Percentiles rank a stretch among this genome's conserved stretches.
These are phyloP conservation scores for Dreissena rostriformis DNA, from an alignment of 1,140 invertebrate genomes.

Conservation along the genomic window DNA sequence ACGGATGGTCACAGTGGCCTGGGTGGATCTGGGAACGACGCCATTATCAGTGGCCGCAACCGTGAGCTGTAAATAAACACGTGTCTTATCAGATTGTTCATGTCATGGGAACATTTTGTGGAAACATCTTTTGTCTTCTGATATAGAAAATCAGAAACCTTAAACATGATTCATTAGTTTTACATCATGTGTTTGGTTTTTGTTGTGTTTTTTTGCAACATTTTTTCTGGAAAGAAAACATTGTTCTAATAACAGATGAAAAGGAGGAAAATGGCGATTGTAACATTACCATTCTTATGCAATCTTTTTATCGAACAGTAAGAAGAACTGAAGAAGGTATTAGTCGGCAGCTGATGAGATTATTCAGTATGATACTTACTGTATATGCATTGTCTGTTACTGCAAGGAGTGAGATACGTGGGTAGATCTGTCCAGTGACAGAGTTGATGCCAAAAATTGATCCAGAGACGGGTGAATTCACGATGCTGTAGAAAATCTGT, in stretches of 20 bases:
- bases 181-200: not conserved
- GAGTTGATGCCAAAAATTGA: conserved; percentile 61
- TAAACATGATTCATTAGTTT: no score
- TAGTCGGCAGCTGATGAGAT: not conserved
- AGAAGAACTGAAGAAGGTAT: not conserved
- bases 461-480: conserved; percentile 3
- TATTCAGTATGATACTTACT: conserved; percentile 36
- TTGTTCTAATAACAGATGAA: not conserved
- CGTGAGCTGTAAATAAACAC: conserved; percentile 58
- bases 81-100: not conserved
- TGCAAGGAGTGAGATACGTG: conserved; percentile 57
- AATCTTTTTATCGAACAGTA: not conserved
- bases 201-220: not conserved
- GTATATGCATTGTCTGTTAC: conserved; percentile 36
- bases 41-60: conserved; percentile 62
- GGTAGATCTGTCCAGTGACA: conserved; percentile 52
- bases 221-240: not conserved
- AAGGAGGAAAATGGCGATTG: not conserved
- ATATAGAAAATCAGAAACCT: no score
- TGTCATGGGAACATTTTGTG: not conserved
- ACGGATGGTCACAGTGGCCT: conserved; percentile 56
- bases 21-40: conserved; percentile 51
- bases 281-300: not conserved
- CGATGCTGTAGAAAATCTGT: conserved; percentile 52
- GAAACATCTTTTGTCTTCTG: not conserved